Evolutionary conservation across 2,113 vertebrate species (phyloP), one percentile per base, ranked within the genome.

Genomic region (Lynx canadensis): DNA sequence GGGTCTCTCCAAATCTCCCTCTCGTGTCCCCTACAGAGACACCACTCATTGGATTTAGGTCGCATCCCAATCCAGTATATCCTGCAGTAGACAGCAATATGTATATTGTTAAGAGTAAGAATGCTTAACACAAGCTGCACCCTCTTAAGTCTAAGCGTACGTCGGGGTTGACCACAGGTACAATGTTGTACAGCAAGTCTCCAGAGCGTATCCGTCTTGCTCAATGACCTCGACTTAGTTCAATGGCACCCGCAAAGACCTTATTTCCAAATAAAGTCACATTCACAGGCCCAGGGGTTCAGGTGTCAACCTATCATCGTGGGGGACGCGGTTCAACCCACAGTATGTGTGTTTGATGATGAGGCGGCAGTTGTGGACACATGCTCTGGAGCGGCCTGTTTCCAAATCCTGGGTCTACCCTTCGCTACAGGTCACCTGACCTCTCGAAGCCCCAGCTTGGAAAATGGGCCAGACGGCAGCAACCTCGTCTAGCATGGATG

Each of bases 401-500:
- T 91, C 71, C 73, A 25, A 33, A 27, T 52, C 45, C 25, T 69
- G 79, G 6, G 12, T 86, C 21, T 76, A 18, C 19, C 21, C 5
- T 27, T 71, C 2, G n/a, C 65, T 13, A 36, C 16, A 31, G 10
- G n/a, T 60, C 19, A 41, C 12, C 13, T 48, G 36, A 48, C 45
- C 27, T 78, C 86, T 63, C 3, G 1, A 12, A 36, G 33, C 29
- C 21, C 74, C 31, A 31, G 29, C 82, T 16, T 87, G 31, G 50
- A 60, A 94, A 81, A 29, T 36, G 27, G 69, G 65, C 45, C 36
- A 4, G 29, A 36, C 2, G 0, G 4, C 27, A 79, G 38, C 31
- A 21, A n/a, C 29, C n/a, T 6, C 21, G 31, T 33, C 57, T 2
- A 36, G 66, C 23, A 0, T 1, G 7, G 19, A 18, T 1, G 6